A percentile compares a stretch with the other conserved stretches of the same genome.
Conservation (phyloP, 2,888 invertebrate species). For the Drosophila maculinotata region DNA sequence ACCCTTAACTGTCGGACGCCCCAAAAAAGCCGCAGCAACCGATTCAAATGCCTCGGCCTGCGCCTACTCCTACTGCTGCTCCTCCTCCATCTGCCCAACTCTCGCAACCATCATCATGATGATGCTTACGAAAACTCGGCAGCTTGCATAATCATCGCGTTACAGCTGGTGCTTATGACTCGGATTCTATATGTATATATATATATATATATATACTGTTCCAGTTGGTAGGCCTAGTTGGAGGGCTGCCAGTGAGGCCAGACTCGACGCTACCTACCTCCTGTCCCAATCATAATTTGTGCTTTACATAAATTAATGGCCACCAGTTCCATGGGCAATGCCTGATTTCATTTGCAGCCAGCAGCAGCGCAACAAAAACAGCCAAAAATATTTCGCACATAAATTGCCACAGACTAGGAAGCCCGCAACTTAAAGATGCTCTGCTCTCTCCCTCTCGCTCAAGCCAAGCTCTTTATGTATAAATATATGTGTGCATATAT, state of each 20-base stretch:
- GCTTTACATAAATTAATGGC: conserved; percentile 83
- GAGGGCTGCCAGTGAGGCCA: conserved; percentile 54
- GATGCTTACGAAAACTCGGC: conserved; percentile 38
- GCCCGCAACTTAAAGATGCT: conserved; percentile 54
- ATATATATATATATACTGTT: conserved; percentile 12
- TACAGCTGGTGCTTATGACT: conserved; percentile 54
- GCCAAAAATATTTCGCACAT: conserved; percentile 68
- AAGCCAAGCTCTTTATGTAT: no score
- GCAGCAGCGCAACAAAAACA: conserved; percentile 16
- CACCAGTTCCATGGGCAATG: conserved; percentile 55
- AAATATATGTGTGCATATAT: neutral
- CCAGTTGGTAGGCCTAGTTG: conserved; percentile 73
- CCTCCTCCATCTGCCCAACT: conserved; percentile 19
- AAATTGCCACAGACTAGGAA: conserved; percentile 59
- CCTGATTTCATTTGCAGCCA: conserved; percentile 64
- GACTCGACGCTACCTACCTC: conserved; percentile 16
- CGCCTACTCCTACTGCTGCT: conserved; percentile 1
- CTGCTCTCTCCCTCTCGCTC: conserved; percentile 8
- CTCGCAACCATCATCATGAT: conserved; percentile 41
- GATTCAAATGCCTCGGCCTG: conserved; percentile 34
- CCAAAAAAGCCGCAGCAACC: conserved; percentile 49
- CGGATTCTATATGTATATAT: no score
- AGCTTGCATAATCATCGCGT: conserved; percentile 67
- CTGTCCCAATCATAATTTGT: conserved; percentile 79
- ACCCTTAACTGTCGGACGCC: conserved; percentile 65